Conservation (phyloP, 2,797 vertebrate species). For the Sandelia bainsii region DNA sequence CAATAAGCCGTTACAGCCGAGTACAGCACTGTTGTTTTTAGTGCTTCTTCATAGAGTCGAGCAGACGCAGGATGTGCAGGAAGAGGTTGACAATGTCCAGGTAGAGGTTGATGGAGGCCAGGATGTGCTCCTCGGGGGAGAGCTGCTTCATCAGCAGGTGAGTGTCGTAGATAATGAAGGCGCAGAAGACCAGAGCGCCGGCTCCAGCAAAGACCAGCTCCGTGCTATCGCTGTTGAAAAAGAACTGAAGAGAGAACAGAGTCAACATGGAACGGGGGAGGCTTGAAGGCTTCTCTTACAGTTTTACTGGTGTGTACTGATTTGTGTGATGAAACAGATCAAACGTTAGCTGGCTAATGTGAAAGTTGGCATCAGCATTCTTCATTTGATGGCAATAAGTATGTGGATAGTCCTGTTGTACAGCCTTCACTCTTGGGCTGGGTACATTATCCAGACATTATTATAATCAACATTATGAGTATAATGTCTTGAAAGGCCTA, state of each 20-base stretch:
- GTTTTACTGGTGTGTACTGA: not conserved
- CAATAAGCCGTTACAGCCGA: too few species aligned
- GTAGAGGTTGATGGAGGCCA: constrained; percentile 95
- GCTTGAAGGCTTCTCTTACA: too few species aligned
- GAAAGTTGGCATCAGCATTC: not conserved
- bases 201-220: constrained; percentile 88
- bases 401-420: not conserved
- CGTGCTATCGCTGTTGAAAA: constrained; percentile 87
- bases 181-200: constrained; percentile 94
- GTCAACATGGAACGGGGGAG: not conserved
- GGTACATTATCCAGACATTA: not conserved
- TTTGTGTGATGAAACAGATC: not conserved
- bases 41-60: constrained; percentile 93
- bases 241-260: constrained; percentile 81
- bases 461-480: too few species aligned
- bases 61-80: constrained; percentile 89
- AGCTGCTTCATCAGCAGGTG: constrained; percentile 93
- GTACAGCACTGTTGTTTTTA: constrained; percentile 65
- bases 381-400: not conserved
- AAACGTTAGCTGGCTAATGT: not conserved
- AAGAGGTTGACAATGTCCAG: constrained; percentile 96
- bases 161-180: constrained; percentile 96
- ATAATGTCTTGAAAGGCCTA: too few species aligned
- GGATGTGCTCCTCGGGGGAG: constrained; percentile 94
- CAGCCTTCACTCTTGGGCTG: not conserved